A percentile compares a stretch with the other conserved stretches of the same genome.
phyloP scores from a whole-genome alignment of 1,140 invertebrate genomes.

The Drosophila kanapiae region DNA sequence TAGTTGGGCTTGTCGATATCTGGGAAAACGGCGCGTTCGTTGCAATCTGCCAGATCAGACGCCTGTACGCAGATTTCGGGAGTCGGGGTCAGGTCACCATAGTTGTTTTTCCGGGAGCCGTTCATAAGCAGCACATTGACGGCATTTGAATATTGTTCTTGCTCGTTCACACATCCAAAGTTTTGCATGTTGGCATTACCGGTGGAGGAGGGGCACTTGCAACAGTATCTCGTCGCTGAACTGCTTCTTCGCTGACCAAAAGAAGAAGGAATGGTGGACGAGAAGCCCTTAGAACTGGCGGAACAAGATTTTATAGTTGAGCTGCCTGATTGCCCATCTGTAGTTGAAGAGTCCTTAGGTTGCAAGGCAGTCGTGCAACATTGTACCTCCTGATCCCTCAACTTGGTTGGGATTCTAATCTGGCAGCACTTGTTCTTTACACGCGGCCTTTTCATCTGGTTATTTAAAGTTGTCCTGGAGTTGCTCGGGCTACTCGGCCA shows the following conservation, averaged over 20 bases:
- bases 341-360: too few relatives aligned
- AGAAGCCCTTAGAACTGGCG: not conserved
- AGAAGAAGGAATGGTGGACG: not conserved
- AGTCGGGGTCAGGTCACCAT: slow-evolving; percentile 5
- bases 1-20: slow-evolving; percentile 49
- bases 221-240: not conserved
- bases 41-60: slow-evolving; percentile 34
- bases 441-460: not conserved
- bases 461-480: not conserved
- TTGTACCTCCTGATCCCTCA: slow-evolving; percentile 20
- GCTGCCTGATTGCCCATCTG: not conserved
- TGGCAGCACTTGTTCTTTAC: not conserved
- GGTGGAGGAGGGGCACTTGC: not conserved
- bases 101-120: not conserved
- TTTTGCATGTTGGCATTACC: not conserved
- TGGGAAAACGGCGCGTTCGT: slow-evolving; percentile 38
- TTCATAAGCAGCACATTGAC: slow-evolving; percentile 63
- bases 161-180: not conserved
- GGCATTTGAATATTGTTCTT: slow-evolving; percentile 11
- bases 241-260: not conserved
- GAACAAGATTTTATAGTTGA: too few relatives aligned
- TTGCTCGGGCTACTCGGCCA: not conserved
- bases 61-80: slow-evolving; percentile 50
- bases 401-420: not conserved
- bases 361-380: not conserved